These are phyloP conservation scores for Autographa gamma DNA, from an alignment of 2,888 invertebrate species.

Conservation along the genomic window DNA sequence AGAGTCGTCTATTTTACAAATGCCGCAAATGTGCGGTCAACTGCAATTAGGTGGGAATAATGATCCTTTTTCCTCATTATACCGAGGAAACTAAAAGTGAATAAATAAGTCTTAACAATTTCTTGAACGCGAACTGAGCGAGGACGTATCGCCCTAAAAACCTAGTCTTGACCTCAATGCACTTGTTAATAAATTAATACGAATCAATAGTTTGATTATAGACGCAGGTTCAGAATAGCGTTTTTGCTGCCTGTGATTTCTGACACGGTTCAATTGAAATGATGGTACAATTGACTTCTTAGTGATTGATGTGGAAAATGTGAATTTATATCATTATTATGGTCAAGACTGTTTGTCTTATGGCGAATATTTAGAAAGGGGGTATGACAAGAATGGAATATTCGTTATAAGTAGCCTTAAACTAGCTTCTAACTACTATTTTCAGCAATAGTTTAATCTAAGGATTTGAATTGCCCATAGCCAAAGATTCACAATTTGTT, in stretches of 20 bases:
- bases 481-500: too few species aligned
- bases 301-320: not conserved
- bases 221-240: not conserved
- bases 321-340: too few species aligned
- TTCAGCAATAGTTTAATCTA: too few species aligned
- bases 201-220: slow-evolving; percentile 24
- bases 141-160: slow-evolving; percentile 54
- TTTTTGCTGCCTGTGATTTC: not conserved
- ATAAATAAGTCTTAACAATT: slow-evolving; percentile 24
- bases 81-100: slow-evolving; percentile 15
- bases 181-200: slow-evolving; percentile 37
- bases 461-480: too few species aligned
- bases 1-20: not conserved
- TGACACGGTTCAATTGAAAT: not conserved
- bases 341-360: too few species aligned
- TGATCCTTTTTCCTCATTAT: slow-evolving; percentile 11
- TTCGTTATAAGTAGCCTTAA: too few species aligned
- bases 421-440: too few species aligned
- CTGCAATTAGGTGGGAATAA: slow-evolving; percentile 13
- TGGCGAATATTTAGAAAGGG: too few species aligned
- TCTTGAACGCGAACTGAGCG: slow-evolving; percentile 36
- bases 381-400: too few species aligned
- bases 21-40: not conserved
- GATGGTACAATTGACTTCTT: not conserved
- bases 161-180: slow-evolving; percentile 50